These are phyloP conservation scores for Heliopora coerulea DNA, from an alignment of 92 coral and sea anemone genomes.

Conservation along the genomic window DNA sequence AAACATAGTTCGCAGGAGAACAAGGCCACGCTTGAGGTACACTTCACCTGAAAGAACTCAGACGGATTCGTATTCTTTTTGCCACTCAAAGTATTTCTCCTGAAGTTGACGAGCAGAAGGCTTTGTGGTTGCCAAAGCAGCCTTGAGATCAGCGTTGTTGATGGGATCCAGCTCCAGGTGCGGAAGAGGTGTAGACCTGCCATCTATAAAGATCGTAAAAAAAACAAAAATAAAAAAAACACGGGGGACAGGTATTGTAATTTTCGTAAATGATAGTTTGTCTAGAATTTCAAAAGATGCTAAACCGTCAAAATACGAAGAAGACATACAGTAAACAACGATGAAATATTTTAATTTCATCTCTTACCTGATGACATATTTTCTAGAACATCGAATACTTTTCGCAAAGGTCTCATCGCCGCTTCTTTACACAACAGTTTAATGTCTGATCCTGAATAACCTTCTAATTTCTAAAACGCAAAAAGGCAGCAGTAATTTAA, in stretches of 20 bases:
- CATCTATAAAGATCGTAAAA: conserved; percentile 55
- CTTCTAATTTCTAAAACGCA: conserved; percentile 67
- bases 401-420: conserved; percentile 96
- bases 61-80: conserved; percentile 91
- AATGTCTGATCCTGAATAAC: conserved; percentile 98
- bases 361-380: conserved; percentile 70
- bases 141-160: conserved; percentile 83
- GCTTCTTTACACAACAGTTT: conserved; percentile 92
- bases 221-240: too few relatives aligned
- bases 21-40: too few relatives aligned
- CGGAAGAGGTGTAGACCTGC: conserved; percentile 84
- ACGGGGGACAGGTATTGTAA: too few relatives aligned
- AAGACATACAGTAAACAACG: too few relatives aligned
- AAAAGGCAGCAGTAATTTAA: too few relatives aligned
- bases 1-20: too few relatives aligned
- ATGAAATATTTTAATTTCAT: neutral
- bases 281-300: too few relatives aligned
- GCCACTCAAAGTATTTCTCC: conserved; percentile 94
- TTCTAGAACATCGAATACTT: conserved; percentile 87
- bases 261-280: too few relatives aligned
- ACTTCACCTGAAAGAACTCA: neutral
- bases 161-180: conserved; percentile 85
- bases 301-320: too few relatives aligned
- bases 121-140: conserved; percentile 92
- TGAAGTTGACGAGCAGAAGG: conserved; percentile 94